Evolutionary conservation across 2,888 invertebrate genomes (phyloP).

Genomic region (Orthosia gothica): DNA sequence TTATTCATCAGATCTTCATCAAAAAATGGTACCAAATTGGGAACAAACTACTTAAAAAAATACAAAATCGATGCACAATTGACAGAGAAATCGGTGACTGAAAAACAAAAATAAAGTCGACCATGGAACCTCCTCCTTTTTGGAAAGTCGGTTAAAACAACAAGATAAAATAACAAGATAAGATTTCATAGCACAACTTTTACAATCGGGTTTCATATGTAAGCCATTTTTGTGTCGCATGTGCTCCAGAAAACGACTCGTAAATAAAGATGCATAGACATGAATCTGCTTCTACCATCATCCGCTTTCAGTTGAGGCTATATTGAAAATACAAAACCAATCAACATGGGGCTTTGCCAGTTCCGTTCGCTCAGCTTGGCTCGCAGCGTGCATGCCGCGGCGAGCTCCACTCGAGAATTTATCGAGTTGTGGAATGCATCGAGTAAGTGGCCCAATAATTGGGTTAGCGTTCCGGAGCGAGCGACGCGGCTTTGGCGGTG

Average conservation of each 20-base stretch:
- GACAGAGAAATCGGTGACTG: too few species aligned
- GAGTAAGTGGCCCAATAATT: slow-evolving; percentile 80
- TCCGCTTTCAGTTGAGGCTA: slow-evolving; percentile 36
- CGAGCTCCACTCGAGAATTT: slow-evolving; percentile 72
- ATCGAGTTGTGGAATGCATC: slow-evolving; percentile 78
- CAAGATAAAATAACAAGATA: slow-evolving; percentile 35
- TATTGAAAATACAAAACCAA: slow-evolving; percentile 63
- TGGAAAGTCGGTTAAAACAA: background rate
- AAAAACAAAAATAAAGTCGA: too few species aligned
- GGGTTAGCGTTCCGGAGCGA: slow-evolving; percentile 71
- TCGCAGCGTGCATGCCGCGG: slow-evolving; percentile 54
- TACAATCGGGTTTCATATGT: slow-evolving; percentile 26
- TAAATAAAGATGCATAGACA: slow-evolving; percentile 38
- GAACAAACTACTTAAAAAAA: too few species aligned
- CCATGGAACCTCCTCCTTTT: too few species aligned
- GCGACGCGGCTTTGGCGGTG: background rate
- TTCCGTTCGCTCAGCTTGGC: slow-evolving; percentile 51
- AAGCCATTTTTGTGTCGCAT: slow-evolving; percentile 17
- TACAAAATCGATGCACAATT: too few species aligned
- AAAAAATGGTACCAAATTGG: too few species aligned
- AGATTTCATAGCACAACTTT: slow-evolving; percentile 10
- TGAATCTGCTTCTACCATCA: slow-evolving; percentile 20
- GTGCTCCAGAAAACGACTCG: slow-evolving; percentile 22
- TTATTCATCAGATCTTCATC: too few species aligned
- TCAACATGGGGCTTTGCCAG: slow-evolving; percentile 56